Evolutionary conservation across 2,113 vertebrate species (phyloP).

Genomic region (Clarias magur): DNA sequence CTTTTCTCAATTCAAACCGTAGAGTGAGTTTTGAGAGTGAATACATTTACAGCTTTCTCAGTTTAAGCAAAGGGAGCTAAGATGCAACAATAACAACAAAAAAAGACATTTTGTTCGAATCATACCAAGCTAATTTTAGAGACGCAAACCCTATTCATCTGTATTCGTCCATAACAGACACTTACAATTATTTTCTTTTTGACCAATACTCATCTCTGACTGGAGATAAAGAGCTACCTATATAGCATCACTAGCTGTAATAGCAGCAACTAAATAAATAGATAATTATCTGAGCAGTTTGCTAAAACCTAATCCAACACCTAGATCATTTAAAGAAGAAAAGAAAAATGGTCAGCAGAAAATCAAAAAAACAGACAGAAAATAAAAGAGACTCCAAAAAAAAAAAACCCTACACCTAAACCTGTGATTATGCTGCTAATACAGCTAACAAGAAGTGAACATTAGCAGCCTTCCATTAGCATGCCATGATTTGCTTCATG

Average conservation of each 20-base stretch:
- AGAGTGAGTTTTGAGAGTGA: neutral
- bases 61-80: neutral
- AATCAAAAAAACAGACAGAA: neutral
- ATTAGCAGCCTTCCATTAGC: constrained; percentile 1
- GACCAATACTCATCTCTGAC: neutral
- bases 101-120: neutral
- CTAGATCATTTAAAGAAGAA: neutral
- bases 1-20: neutral
- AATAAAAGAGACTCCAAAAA: neutral
- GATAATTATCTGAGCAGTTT: neutral
- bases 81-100: neutral
- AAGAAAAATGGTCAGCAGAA: neutral
- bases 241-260: neutral
- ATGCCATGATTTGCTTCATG: neutral
- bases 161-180: neutral
- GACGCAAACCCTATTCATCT: neutral
- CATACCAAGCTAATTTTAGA: neutral
- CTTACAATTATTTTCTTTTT: neutral
- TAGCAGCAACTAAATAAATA: neutral
- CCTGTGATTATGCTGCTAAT: neutral
- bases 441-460: neutral
- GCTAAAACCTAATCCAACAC: neutral
- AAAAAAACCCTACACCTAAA: too few relatives aligned
- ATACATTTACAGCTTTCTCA: neutral
- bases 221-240: neutral